Evolutionary conservation across 2,113 vertebrate genomes (phyloP).

Genomic region (Rhipidura dahli): DNA sequence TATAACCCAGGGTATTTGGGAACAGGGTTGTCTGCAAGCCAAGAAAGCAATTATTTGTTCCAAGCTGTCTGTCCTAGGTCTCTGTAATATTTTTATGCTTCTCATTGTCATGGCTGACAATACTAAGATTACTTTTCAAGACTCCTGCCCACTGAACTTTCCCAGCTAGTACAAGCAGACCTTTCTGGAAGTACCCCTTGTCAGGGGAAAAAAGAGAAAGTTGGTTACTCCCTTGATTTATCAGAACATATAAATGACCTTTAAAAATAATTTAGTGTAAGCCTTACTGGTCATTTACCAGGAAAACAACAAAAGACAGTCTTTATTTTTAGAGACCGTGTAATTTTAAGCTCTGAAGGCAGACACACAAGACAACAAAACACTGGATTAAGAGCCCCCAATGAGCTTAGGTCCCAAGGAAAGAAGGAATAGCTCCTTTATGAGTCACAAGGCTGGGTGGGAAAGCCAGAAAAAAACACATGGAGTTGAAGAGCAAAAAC

Average conservation of each 20-base stretch:
- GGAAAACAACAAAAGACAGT: background rate
- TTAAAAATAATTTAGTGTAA: background rate
- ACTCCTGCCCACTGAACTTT: background rate
- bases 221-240: background rate
- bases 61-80: background rate
- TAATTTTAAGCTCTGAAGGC: background rate
- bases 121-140: background rate
- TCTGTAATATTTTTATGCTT: background rate
- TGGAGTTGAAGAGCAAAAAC: background rate
- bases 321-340: background rate
- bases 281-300: background rate
- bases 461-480: background rate
- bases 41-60: constrained; percentile 35
- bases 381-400: background rate
- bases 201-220: background rate
- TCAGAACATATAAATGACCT: background rate
- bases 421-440: background rate
- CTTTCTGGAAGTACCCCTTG: background rate
- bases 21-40: background rate
- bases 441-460: background rate
- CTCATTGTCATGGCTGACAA: background rate
- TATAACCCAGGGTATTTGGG: background rate
- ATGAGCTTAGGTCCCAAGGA: background rate
- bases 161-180: background rate
- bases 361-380: background rate